Conservation (phyloP, 2,888 invertebrate genomes). For the Muscina levida region DNA sequence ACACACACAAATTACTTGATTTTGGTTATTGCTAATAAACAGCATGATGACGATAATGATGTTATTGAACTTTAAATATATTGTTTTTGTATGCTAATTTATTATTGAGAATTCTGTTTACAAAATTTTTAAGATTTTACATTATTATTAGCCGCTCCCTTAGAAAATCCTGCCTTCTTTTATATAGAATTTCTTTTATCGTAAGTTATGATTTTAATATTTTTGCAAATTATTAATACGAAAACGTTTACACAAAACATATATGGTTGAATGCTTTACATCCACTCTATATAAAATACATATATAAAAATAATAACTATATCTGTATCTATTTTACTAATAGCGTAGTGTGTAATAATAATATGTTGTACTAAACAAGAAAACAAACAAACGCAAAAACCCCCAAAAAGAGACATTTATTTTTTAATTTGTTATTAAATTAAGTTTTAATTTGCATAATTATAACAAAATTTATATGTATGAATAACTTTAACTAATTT, state of each 20-base stretch:
- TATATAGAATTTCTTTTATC: no score
- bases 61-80: no score
- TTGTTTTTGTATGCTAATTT: conserved; percentile 21
- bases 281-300: not conserved
- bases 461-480: not conserved
- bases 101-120: conserved; percentile 7
- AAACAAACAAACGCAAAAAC: not conserved
- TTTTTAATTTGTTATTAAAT: conserved; percentile 29
- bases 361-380: not conserved
- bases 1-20: conserved; percentile 45
- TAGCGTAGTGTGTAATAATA: conserved; percentile 8
- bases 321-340: conserved; percentile 2
- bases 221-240: conserved; percentile 12
- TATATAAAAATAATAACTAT: no score
- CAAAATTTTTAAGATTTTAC: not conserved
- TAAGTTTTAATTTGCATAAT: conserved; percentile 38
- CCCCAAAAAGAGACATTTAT: not conserved
- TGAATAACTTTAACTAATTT: conserved; percentile 6
- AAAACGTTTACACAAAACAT: conserved; percentile 8
- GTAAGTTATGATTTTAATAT: conserved; percentile 27
- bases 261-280: conserved; percentile 44
- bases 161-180: no score
- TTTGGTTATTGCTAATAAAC: conserved; percentile 29
- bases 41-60: no score
- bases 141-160: no score